Evolutionary conservation across 2,113 vertebrate genomes (phyloP).

Genomic region (Ameiurus melas): DNA sequence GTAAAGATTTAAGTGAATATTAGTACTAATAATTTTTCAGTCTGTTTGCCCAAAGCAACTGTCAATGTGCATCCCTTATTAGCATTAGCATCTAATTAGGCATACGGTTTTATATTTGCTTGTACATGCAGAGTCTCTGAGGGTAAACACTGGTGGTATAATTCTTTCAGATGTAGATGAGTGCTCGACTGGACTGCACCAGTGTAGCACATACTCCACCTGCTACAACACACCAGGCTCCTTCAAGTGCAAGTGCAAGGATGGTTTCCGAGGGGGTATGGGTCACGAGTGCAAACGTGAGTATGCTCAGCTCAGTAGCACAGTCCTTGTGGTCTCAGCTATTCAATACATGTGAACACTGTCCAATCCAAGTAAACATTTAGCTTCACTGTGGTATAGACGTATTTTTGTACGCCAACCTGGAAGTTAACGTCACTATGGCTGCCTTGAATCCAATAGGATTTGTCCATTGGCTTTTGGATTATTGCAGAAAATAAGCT

Average conservation of each 20-base stretch:
- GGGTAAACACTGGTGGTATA: not conserved
- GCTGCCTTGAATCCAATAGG: too few relatives aligned
- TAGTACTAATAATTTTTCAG: not conserved
- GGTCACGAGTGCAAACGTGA: constrained; percentile 87
- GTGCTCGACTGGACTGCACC: constrained; percentile 81
- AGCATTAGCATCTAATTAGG: not conserved
- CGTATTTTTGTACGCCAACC: too few relatives aligned
- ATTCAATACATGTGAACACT: not conserved
- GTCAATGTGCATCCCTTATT: not conserved
- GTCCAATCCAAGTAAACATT: too few relatives aligned
- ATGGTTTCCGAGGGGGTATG: constrained; percentile 80
- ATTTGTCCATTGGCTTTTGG: too few relatives aligned
- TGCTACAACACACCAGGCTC: constrained; percentile 92
- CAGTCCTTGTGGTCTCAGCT: not conserved
- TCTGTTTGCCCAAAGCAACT: not conserved
- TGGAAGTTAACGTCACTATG: too few relatives aligned
- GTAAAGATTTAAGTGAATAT: not conserved
- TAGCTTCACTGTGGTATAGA: too few relatives aligned
- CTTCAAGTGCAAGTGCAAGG: constrained; percentile 93
- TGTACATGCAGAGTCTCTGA: not conserved
- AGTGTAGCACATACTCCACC: constrained; percentile 80
- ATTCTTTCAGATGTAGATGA: constrained; percentile 87
- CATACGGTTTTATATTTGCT: not conserved
- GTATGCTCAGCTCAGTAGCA: constrained; percentile 55
- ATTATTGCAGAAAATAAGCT: too few relatives aligned